Evolutionary conservation across 2,888 invertebrate genomes (phyloP).

Genomic region (Acanthosepion lycidas): DNA sequence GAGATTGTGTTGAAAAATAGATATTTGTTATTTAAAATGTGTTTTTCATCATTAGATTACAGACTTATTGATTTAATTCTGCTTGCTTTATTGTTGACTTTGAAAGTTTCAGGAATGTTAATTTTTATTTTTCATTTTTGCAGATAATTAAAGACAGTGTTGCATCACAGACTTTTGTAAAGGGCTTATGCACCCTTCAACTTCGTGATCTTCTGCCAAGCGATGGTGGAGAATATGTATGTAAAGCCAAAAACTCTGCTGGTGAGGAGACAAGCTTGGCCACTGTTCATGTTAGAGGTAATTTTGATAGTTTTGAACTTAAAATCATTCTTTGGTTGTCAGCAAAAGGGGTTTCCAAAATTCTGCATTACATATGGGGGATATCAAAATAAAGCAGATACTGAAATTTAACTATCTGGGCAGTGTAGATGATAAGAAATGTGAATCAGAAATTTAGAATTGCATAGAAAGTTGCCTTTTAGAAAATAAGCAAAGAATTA

Average conservation of each 20-base stretch:
- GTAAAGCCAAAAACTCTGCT: constrained; percentile 66
- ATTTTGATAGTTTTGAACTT: not conserved
- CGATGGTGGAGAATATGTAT: constrained; percentile 65
- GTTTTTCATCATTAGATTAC: not conserved
- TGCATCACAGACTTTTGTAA: constrained; percentile 57
- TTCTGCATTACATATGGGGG: too few relatives aligned
- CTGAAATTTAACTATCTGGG: too few relatives aligned
- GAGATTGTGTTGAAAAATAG: too few relatives aligned
- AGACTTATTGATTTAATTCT: not conserved
- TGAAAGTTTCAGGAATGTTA: too few relatives aligned
- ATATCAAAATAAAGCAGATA: too few relatives aligned
- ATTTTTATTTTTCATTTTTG: constrained; percentile 40
- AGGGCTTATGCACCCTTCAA: constrained; percentile 62
- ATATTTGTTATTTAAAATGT: not conserved
- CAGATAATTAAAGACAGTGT: constrained; percentile 63
- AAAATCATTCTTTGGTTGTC: too few relatives aligned
- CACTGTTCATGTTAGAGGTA: constrained; percentile 62
- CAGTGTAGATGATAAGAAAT: too few relatives aligned
- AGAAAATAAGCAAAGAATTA: too few relatives aligned
- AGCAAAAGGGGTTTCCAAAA: too few relatives aligned
- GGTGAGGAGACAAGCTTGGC: constrained; percentile 63
- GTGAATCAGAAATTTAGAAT: too few relatives aligned
- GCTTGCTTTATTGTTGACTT: too few relatives aligned
- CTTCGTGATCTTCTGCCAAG: constrained; percentile 58
- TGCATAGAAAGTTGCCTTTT: too few relatives aligned